Conservation (phyloP, 2,888 invertebrate genomes). For the Melinopterus prodromus region DNA sequence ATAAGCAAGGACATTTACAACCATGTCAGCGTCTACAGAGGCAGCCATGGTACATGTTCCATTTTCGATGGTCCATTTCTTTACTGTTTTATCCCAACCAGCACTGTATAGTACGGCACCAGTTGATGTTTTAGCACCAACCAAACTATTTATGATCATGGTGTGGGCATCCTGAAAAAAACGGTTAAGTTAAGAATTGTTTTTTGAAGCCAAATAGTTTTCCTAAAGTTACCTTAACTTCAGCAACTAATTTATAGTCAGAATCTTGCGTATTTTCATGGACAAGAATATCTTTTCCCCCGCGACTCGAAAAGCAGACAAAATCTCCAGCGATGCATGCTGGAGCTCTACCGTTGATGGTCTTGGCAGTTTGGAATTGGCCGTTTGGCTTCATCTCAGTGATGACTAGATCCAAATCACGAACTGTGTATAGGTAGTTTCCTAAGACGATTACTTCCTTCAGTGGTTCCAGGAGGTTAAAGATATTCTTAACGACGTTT, state of each 20-base stretch:
- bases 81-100: slow-evolving; percentile 62
- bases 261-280: slow-evolving; percentile 63
- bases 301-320: slow-evolving; percentile 63
- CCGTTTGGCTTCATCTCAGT: slow-evolving; percentile 64
- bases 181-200: not conserved
- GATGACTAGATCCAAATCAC: slow-evolving; percentile 69
- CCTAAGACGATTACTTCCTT: slow-evolving; percentile 67
- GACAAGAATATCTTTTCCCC: slow-evolving; percentile 65
- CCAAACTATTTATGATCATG: slow-evolving; percentile 61
- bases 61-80: slow-evolving; percentile 57
- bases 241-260: slow-evolving; percentile 63
- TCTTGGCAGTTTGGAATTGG: slow-evolving; percentile 63
- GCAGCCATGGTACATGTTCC: slow-evolving; percentile 40
- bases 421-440: slow-evolving; percentile 67
- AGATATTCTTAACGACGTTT: slow-evolving; percentile 62
- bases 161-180: slow-evolving; percentile 57
- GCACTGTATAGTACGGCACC: slow-evolving; percentile 56
- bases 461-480: slow-evolving; percentile 69
- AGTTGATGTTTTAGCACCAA: slow-evolving; percentile 47
- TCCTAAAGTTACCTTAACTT: slow-evolving; percentile 61
- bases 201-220: not conserved
- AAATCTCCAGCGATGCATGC: slow-evolving; percentile 61
- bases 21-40: slow-evolving; percentile 48
- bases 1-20: slow-evolving; percentile 48
- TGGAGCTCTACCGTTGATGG: slow-evolving; percentile 67